These are phyloP conservation scores for Mizuhopecten yessoensis DNA, from an alignment of 1,140 invertebrate species.

Conservation along the genomic window DNA sequence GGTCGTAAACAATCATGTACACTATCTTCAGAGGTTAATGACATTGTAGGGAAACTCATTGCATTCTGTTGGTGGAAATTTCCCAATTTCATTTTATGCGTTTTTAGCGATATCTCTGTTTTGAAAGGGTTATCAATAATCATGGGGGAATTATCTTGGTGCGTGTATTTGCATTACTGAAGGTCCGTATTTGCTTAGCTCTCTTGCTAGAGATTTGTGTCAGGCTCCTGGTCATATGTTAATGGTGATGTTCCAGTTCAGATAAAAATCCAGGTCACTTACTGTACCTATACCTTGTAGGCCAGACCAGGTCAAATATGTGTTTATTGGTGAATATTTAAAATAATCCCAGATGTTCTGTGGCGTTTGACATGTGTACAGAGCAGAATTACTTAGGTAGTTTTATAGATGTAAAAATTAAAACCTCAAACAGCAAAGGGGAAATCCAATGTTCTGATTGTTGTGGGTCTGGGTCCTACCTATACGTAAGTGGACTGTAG, in stretches of 20 bases:
- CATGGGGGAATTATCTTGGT: not conserved
- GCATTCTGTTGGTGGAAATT: not conserved
- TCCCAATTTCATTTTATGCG: not conserved
- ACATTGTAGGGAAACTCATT: too few species aligned
- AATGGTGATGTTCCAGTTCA: not conserved
- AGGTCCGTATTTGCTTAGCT: not conserved
- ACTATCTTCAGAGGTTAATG: too few species aligned
- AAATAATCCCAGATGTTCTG: too few species aligned
- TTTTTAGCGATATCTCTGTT: not conserved
- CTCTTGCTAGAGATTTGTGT: not conserved
- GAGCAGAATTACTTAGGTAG: too few species aligned
- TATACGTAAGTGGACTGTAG: too few species aligned
- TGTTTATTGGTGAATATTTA: not conserved
- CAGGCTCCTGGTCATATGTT: not conserved
- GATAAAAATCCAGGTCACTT: not conserved
- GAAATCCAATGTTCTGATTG: too few species aligned
- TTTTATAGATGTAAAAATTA: too few species aligned
- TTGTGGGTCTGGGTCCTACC: too few species aligned
- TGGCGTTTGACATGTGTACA: too few species aligned
- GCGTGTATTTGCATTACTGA: not conserved
- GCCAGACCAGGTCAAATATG: not conserved
- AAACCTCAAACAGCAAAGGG: too few species aligned
- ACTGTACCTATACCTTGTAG: not conserved
- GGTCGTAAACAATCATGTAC: too few species aligned
- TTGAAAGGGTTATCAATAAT: not conserved